Evolutionary conservation across 2,888 invertebrate genomes (phyloP).

Genomic region (Netelia melanura): DNA sequence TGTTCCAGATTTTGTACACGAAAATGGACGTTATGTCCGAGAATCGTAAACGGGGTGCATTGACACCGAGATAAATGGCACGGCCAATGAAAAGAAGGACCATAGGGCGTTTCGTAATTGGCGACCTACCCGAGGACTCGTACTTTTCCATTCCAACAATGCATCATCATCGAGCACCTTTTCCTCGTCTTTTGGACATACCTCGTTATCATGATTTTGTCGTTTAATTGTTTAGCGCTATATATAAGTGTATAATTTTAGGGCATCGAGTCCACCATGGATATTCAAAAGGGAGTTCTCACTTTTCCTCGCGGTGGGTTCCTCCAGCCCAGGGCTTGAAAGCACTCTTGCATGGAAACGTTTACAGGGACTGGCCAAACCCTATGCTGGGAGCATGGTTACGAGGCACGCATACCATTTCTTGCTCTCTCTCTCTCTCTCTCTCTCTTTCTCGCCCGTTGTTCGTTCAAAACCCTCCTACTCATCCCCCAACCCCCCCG

Average conservation of each 20-base stretch:
- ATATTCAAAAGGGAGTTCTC: conserved; percentile 44
- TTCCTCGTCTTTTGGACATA: neutral
- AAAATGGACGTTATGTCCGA: no score
- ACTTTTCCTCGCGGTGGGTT: conserved; percentile 43
- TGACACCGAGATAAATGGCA: no score
- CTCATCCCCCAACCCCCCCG: conserved; percentile 18
- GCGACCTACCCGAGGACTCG: no score
- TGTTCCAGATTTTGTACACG: no score
- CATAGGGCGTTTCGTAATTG: neutral
- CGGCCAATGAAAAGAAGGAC: neutral
- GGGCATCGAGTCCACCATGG: conserved; percentile 67
- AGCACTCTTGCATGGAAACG: conserved; percentile 60
- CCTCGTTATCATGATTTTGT: conserved; percentile 41
- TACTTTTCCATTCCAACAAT: neutral
- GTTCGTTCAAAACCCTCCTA: conserved; percentile 36
- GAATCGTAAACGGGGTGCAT: no score
- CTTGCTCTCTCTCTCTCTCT: conserved; percentile 47
- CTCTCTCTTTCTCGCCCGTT: neutral
- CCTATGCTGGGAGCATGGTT: conserved; percentile 49
- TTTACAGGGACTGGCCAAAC: conserved; percentile 49
- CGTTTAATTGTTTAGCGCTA: conserved; percentile 56
- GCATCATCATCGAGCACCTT: neutral
- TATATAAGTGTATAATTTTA: conserved; percentile 54
- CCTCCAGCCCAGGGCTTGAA: conserved; percentile 48
- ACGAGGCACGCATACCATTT: conserved; percentile 65